phyloP scores from a whole-genome alignment of 1,140 invertebrate species.

The Rhopalosiphum maidis region DNA sequence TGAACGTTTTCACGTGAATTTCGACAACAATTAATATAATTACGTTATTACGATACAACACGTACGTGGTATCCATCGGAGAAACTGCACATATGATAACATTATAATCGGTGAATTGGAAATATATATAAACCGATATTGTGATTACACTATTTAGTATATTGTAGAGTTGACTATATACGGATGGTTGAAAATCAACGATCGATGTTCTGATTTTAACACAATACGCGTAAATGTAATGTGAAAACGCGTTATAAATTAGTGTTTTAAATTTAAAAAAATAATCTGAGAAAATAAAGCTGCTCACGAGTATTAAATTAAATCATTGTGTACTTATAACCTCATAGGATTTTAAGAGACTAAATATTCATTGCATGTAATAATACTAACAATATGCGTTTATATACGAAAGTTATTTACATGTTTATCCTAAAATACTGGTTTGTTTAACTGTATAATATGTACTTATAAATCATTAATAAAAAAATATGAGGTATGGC shows the following conservation, averaged over 20 bases:
- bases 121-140: neutral
- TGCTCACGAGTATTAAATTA: neutral
- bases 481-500: neutral
- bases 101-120: neutral
- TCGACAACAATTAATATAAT: neutral
- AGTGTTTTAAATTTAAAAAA: neutral
- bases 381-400: no score
- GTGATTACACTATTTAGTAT: neutral
- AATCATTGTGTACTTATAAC: neutral
- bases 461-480: neutral
- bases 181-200: neutral
- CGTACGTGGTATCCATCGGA: neutral
- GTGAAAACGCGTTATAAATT: neutral
- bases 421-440: neutral
- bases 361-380: no score
- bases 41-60: neutral
- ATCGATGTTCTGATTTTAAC: neutral
- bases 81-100: neutral
- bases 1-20: neutral
- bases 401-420: neutral
- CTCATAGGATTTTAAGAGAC: neutral
- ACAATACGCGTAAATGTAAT: neutral
- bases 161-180: neutral
- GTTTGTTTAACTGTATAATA: neutral
- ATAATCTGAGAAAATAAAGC: neutral